Evolutionary conservation across 2,113 vertebrate genomes (phyloP), one percentile per base, ranked within the genome.

Genomic region (Chlamydotis undulata): DNA sequence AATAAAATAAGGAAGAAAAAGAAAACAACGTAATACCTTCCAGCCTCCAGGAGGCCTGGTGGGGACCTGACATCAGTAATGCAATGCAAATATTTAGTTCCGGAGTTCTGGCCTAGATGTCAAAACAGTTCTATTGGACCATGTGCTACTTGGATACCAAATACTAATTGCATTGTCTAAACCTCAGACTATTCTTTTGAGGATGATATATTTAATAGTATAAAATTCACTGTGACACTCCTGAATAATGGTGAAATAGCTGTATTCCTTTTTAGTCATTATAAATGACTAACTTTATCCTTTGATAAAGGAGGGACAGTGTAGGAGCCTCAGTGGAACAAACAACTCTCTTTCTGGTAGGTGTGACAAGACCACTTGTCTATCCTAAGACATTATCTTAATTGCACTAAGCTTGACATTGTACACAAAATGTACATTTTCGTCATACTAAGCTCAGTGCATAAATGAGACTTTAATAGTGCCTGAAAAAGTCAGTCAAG

Each of bases 401-500:
- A 52, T 60, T 39, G 35, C 41, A 56, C 49, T 39, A 67, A 81
- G 65, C 17, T 50, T 78, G 61, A 37, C 73, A 61, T 9, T 9
- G 33, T 70, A 64, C 49, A 63, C 37, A 86, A 29, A 50, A 33
- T 75, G 55, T 68, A 52, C n/a, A 31, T 89, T 93, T 94, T 35
- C 78, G 91, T 92, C 24, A 60, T 91, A 23, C 28, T 94, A 89
- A 96, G 26, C 19, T 73, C 37, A 14, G n/a, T 78, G 14, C 84
- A 83, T 95, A 87, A 75, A 76, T 65, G 39, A 81, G 33, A 52
- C 79, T 95, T 95, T 52, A 93, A 93, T 94, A 92, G 56, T 86
- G 41, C 60, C 60, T 96, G 65, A 88, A 95, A 77, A 88, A 95
- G 77, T 88, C 69, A 90, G 85, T 94, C 63, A 86, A 49, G n/a